phyloP scores from a whole-genome alignment of 2,797 vertebrate genomes.

The Amniataba percoides region DNA sequence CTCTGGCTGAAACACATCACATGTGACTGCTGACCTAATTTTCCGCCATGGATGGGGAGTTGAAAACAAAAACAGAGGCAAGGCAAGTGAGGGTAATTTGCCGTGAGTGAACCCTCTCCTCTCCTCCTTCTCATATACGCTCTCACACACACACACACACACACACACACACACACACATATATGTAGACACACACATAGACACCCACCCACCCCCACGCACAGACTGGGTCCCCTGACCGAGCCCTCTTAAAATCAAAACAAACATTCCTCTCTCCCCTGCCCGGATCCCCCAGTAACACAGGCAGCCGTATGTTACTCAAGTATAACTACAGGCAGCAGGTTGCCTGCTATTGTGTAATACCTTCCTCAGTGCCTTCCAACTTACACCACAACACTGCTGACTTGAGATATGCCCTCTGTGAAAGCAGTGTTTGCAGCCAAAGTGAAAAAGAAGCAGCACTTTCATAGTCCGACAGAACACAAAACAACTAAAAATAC shows the following conservation, averaged over 20 bases:
- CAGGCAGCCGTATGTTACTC: constrained; percentile 63
- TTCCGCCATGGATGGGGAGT: constrained; percentile 65
- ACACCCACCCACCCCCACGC: not conserved
- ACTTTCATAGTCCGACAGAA: not conserved
- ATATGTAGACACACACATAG: not conserved
- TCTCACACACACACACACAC: no score
- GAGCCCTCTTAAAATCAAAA: constrained; percentile 57
- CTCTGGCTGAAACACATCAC: constrained; percentile 50
- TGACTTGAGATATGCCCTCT: constrained; percentile 11
- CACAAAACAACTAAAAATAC: constrained; percentile 16
- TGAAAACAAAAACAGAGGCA: constrained; percentile 79
- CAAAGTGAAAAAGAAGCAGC: constrained; percentile 10
- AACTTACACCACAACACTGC: constrained; percentile 19
- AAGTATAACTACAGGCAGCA: constrained; percentile 63
- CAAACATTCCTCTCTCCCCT: constrained; percentile 65
- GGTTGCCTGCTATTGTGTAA: constrained; percentile 71
- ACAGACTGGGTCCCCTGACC: constrained; percentile 35
- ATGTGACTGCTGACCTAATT: constrained; percentile 81
- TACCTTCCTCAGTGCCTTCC: constrained; percentile 22
- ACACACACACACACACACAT: not conserved
- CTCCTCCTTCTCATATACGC: not conserved
- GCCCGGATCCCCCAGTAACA: constrained; percentile 53
- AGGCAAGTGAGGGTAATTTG: constrained; percentile 64
- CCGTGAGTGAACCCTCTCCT: constrained; percentile 41
- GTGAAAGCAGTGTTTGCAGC: not conserved